Conservation (phyloP, 1,140 invertebrate genomes). For the Popillia japonica region DNA sequence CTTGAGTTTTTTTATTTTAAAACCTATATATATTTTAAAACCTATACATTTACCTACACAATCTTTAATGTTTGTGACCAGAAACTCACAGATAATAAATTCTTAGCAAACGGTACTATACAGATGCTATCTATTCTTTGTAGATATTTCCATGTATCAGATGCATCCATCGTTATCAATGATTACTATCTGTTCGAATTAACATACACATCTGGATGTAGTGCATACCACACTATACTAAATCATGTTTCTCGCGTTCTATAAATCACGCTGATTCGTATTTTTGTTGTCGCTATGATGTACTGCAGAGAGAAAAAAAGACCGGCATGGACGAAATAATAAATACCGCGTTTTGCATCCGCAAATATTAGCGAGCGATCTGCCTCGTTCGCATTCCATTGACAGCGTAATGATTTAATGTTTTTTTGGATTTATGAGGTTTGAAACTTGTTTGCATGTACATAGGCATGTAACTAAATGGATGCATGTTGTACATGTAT, state of each 20-base stretch:
- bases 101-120: neutral
- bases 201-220: neutral
- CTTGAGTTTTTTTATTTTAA: neutral
- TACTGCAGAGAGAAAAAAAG: neutral
- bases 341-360: neutral
- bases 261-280: slow-evolving; percentile 5
- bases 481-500: too few species aligned
- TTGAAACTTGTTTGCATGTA: neutral
- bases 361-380: neutral
- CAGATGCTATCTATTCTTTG: neutral
- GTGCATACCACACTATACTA: neutral
- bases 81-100: too few species aligned
- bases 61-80: too few species aligned
- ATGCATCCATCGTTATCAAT: neutral
- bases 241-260: slow-evolving; percentile 3
- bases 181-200: neutral
- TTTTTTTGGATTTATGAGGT: neutral
- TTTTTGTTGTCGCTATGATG: neutral
- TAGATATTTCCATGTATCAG: neutral
- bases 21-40: neutral
- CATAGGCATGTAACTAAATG: neutral
- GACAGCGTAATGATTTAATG: neutral
- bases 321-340: neutral
- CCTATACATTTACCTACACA: too few species aligned
- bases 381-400: neutral